A percentile compares a stretch with the other conserved stretches of the same genome.
Conservation (phyloP, 2,797 vertebrate genomes). For the Emys orbicularis region DNA sequence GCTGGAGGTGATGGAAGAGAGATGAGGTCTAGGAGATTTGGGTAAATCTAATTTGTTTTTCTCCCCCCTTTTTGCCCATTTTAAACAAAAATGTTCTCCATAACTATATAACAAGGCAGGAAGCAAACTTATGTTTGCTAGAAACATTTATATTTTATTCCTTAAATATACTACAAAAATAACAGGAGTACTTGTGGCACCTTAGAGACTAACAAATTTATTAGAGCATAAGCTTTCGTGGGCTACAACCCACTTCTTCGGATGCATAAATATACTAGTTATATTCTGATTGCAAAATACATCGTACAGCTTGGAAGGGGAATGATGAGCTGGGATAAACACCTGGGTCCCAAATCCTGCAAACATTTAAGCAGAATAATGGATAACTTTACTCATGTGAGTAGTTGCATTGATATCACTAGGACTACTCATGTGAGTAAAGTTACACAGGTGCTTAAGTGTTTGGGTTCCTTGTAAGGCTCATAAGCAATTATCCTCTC, state of each 20-base stretch:
- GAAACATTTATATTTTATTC: not conserved
- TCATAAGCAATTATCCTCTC: not conserved
- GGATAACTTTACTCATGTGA: not conserved
- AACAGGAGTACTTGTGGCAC: no score
- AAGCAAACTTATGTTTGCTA: not conserved
- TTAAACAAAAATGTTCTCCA: not conserved
- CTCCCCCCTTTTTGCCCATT: not conserved
- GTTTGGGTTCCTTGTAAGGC: not conserved
- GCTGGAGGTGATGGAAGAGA: not conserved
- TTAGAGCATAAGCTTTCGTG: no score
- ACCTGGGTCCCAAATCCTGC: not conserved
- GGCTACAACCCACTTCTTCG: no score
- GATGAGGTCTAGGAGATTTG: not conserved
- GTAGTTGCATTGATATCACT: not conserved
- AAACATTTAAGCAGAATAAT: not conserved
- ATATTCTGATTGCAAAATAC: not conserved
- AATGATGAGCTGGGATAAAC: not conserved
- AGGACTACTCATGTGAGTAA: not conserved
- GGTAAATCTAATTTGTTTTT: not conserved
- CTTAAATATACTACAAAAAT: slow-evolving; percentile 12
- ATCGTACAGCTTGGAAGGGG: not conserved
- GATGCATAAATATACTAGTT: not conserved
- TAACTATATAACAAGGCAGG: not conserved
- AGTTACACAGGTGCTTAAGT: fast-evolving
- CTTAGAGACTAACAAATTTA: no score